Evolutionary conservation across 1,140 invertebrate species (phyloP), one percentile per base, ranked within the genome.

Genomic region (Pristionchus pacificus): DNA sequence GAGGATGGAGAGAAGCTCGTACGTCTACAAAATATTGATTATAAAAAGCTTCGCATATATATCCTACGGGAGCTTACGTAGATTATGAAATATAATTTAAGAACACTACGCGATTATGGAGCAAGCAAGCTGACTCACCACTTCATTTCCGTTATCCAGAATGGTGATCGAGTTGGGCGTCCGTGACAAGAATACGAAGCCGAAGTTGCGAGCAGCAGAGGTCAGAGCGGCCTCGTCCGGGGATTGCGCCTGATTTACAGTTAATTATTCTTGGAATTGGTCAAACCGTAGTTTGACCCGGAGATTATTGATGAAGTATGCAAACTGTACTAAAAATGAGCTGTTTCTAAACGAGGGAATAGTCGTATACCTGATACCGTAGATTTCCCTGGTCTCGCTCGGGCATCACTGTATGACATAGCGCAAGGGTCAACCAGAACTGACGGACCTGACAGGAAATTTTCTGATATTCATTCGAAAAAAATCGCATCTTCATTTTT

Each of bases 371-470:
- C 84, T 91, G 90, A 82, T 91, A 91, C 72, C 88, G 88, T 19
- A 91, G 79, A 88, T 88, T 78, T 92, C 92, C 68, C 19, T 19
- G 38, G 91, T 73, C 71, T 32, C 92, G 89, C 65, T 95, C 94
- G 0, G 93, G 91, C 93, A 97, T 97, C n/a, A 97, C 94, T 2
- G 94, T 97, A 84, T 97, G 95, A 84, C 95, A 97, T 0, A 95
- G 85, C 1, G 93, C 91, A 55, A 97, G 86, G 31, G 95, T 85
- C 59, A 79, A 76, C 82, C 84, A 84, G 67, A 83, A 83, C 71
- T 81, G 69, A 19, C 71, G 64, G 2, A 82, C 78, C 80, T 83
- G 30, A 27, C 76, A 77, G 70, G 6, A 49, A 49, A 6, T 63
- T 49, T 68, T 49, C 19, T 74, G 28, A 65, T 71, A 2, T 24